Evolutionary conservation across 2,797 vertebrate species (phyloP), one percentile per base, ranked within the genome.

Genomic region (Microcaecilia unicolor): DNA sequence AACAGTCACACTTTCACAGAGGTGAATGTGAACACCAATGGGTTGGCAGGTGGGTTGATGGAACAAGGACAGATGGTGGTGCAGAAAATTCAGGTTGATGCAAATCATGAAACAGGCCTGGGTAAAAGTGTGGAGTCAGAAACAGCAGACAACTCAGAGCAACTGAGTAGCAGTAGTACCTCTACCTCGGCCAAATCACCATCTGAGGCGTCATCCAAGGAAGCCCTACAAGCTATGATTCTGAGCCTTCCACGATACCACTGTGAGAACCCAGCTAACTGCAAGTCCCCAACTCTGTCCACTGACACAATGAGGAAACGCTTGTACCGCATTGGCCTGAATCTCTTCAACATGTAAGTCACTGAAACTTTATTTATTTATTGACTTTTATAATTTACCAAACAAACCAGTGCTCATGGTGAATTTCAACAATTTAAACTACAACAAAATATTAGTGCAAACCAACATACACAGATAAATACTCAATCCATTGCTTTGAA

Each of bases 291-390:
- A 23, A 96, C 92, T 0, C 86, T 99, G 22, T 98, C 94, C 55
- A 99, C 93, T 0, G 95, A 99, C 55, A 94, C 88, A n/a, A 89
- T 93, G 74, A 90, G 96, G 45, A 99, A 99, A 62, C 85, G 95
- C 16, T 92, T 98, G 28, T 99, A 99, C 58, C 90, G 96, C 37
- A 97, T 99, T 2, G 96, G 96, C 52, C 90, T 99, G 67, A 98
- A 99, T 71, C 94, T 99, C 51, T 99, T 99, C 54, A 99, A 99
- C 30, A 89, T 97, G 96, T 99, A 61, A 95, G 96, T 91, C n/a
- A n/a, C n/a, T n/a, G n/a, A n/a, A n/a, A n/a, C n/a, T n/a, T n/a
- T n/a, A n/a, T n/a, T n/a, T n/a, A n/a, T n/a, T n/a, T n/a, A n/a
- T n/a, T n/a, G n/a, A n/a, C n/a, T n/a, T n/a, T n/a, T n/a, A n/a